Percentiles rank a stretch among this genome's conserved stretches.
These are phyloP conservation scores for Electrophaes corylata DNA, from an alignment of 2,888 invertebrate species.

Conservation along the genomic window DNA sequence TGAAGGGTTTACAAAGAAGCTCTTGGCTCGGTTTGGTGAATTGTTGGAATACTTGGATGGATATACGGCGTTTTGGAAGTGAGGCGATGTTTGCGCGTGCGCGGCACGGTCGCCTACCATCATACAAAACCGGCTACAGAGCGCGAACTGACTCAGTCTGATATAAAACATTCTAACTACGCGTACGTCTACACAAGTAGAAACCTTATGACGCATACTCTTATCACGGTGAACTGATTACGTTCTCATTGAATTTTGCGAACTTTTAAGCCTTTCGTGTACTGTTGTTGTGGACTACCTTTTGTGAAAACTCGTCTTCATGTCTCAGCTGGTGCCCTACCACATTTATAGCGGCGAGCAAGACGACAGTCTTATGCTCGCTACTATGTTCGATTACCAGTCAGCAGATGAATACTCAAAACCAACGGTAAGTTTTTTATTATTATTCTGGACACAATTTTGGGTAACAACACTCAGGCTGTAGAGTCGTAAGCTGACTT, in stretches of 20 bases:
- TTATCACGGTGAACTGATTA: conserved; percentile 73
- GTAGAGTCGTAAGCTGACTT: background rate
- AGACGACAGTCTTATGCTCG: conserved; percentile 83
- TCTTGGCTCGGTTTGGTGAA: conserved; percentile 68
- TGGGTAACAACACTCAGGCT: background rate
- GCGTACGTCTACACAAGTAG: conserved; percentile 67
- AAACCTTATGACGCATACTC: conserved; percentile 73
- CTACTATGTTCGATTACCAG: conserved; percentile 83
- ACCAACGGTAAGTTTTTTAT: conserved; percentile 66
- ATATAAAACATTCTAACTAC: conserved; percentile 79
- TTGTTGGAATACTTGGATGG: conserved; percentile 65
- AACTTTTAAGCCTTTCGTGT: conserved; percentile 58
- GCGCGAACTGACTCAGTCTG: conserved; percentile 80
- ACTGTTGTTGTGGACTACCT: conserved; percentile 63
- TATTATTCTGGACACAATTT: conserved; percentile 1
- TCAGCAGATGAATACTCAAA: conserved; percentile 76
- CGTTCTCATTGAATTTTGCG: conserved; percentile 57
- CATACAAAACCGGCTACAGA: conserved; percentile 78
- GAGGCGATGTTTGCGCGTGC: conserved; percentile 67
- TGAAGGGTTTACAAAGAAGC: conserved; percentile 56
- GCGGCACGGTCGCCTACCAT: conserved; percentile 63
- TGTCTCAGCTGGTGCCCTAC: conserved; percentile 87
- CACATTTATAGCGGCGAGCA: conserved; percentile 75
- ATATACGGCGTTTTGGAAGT: conserved; percentile 59
- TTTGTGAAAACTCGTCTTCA: conserved; percentile 76